Base-by-base conservation (phyloP, 2,113 vertebrate species). In the Chamaetylas fuelleborni region DNA sequence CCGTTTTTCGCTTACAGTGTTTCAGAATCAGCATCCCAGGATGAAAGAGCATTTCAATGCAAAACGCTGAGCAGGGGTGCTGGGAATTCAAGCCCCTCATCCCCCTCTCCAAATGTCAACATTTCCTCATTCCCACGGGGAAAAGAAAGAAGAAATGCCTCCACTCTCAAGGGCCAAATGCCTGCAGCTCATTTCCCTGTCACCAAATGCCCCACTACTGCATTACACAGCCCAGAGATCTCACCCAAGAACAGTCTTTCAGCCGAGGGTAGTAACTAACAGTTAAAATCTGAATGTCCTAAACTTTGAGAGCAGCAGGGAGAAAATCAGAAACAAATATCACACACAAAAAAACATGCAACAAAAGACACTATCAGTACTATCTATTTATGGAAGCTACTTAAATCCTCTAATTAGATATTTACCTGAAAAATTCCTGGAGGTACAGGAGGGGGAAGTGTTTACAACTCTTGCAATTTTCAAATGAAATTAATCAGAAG, bases 131-230 rank as follows among this genome's bases (percentile, higher is more conserved):
- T 92, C 92, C 80, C 90, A 31, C 3, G 22, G 54, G 90, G 92
- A 86, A 74, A 81, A 56, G 80, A 80, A 91, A 95, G 84, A 67
- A 87, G 86, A 95, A 86, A 93, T 91, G 79, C 93, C 85, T 95
- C 79, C 38, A 20, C 66, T 88, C 84, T 77, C 67, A 50, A 81
- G 92, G 42, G 56, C 87, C 92, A 94, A 95, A 96, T 1, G 78
- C 87, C 87, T 90, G 79, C 66, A 92, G 95, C 70, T 96, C 88
- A 72, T 87, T 96, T 94, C 81, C 74, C 85, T 72, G 74, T 40
- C 90, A 92, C 93, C 87, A 96, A 95, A 94, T 77, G 93, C 74
- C 64, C 81, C 34, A 51, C 67, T 50, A 11, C 50, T 38, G 54
- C 51, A 9, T 50, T 42, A 79, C 74, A 88, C 15, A 77, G 62